Percentiles rank a stretch among this genome's conserved stretches.
phyloP scores from a whole-genome alignment of 2,797 vertebrate genomes.

The Carduelis carduelis region DNA sequence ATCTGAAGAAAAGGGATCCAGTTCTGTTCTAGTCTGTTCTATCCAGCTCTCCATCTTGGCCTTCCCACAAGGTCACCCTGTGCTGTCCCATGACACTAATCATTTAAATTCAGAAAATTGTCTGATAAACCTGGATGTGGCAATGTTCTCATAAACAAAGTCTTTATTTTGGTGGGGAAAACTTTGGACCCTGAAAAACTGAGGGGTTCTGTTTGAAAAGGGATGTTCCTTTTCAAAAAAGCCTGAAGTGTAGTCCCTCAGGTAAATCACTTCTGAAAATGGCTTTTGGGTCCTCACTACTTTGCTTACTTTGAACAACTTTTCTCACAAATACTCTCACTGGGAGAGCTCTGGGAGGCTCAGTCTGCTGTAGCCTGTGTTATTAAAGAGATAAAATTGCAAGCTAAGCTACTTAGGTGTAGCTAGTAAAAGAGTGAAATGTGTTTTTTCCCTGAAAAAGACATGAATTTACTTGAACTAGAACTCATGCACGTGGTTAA shows the following conservation, averaged over 20 bases:
- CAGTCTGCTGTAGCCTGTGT: neutral
- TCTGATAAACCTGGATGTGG: neutral
- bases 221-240: neutral
- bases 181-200: neutral
- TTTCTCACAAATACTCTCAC: neutral
- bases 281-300: neutral
- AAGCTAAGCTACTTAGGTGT: neutral
- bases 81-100: neutral
- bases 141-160: neutral
- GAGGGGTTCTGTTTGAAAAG: neutral
- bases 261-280: neutral
- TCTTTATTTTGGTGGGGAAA: neutral
- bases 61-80: neutral
- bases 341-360: neutral
- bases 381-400: neutral
- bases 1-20: neutral
- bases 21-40: too few relatives aligned
- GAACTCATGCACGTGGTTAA: neutral
- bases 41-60: neutral
- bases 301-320: neutral
- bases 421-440: neutral
- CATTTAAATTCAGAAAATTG: neutral
- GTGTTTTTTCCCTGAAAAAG: neutral
- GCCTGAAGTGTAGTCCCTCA: neutral
- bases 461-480: neutral